Conservation (phyloP, 2,797 vertebrate genomes). For the Sparus aurata region DNA sequence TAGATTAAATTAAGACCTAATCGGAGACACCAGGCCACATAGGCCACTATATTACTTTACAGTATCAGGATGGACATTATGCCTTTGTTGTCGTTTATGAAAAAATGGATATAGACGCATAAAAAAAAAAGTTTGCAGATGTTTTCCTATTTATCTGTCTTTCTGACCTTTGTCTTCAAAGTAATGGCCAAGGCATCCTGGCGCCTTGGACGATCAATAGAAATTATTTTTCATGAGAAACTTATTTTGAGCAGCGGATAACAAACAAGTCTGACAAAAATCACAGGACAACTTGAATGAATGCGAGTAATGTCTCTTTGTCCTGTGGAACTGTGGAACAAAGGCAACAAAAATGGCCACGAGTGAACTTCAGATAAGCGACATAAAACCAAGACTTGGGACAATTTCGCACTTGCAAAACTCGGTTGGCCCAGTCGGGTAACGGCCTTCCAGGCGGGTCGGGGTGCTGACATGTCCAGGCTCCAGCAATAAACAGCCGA, state of each 20-base stretch:
- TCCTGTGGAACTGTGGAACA: neutral
- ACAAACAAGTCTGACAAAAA: conserved; percentile 55
- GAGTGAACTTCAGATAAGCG: neutral
- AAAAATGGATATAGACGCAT: conserved; percentile 63
- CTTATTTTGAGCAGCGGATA: conserved; percentile 49
- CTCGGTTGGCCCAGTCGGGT: conserved; percentile 41
- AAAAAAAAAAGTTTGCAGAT: conserved; percentile 62
- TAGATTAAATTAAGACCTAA: conserved; percentile 84
- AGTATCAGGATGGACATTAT: conserved; percentile 75
- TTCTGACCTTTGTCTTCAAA: conserved; percentile 45
- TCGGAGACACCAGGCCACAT: conserved; percentile 79
- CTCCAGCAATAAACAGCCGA: conserved; percentile 86
- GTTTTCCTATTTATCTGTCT: conserved; percentile 31
- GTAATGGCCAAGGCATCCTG: conserved; percentile 46
- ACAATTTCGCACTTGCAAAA: conserved; percentile 8
- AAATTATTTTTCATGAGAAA: conserved; percentile 55
- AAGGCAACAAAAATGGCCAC: conserved; percentile 3
- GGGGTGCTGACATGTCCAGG: conserved; percentile 85
- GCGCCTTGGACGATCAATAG: conserved; percentile 34
- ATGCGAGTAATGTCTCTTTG: neutral
- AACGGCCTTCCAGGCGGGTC: conserved; percentile 70
- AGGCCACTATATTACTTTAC: conserved; percentile 76
- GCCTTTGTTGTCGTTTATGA: conserved; percentile 67
- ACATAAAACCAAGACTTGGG: conserved; percentile 11
- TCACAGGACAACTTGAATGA: conserved; percentile 39